phyloP scores from a whole-genome alignment of 2,113 vertebrate species.

The Coptodon bakossiorum region DNA sequence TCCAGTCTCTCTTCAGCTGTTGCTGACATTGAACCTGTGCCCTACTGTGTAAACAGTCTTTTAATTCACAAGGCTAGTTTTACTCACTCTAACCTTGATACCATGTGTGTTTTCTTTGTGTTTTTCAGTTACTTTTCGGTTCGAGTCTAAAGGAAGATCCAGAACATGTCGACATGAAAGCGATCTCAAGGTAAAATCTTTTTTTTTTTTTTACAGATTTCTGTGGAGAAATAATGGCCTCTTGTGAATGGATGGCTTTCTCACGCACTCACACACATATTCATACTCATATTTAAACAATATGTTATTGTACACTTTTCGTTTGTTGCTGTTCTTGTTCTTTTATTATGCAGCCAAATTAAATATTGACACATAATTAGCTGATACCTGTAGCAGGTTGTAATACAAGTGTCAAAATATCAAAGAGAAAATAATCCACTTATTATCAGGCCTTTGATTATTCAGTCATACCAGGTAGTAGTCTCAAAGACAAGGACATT shows the following conservation, averaged over 20 bases:
- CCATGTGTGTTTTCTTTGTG: slow-evolving; percentile 8
- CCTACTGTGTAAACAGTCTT: slow-evolving; percentile 40
- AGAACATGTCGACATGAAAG: not conserved
- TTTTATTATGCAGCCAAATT: not conserved
- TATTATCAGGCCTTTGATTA: not conserved
- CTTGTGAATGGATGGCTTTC: not conserved
- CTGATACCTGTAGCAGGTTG: not conserved
- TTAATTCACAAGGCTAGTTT: slow-evolving; percentile 2
- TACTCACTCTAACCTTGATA: not conserved
- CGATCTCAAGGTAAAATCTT: slow-evolving; percentile 33
- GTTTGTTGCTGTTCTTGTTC: not conserved
- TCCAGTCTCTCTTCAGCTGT: slow-evolving; percentile 27
- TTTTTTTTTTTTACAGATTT: not conserved
- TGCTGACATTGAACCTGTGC: slow-evolving; percentile 32
- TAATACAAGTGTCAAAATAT: not conserved
- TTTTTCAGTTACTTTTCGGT: slow-evolving; percentile 4
- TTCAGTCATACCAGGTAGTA: not conserved
- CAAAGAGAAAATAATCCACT: not conserved
- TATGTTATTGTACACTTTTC: not conserved
- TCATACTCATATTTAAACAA: not conserved
- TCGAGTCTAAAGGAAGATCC: not conserved
- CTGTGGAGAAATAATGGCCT: not conserved
- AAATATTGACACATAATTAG: not conserved
- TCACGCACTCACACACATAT: not conserved
- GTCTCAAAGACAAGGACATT: not conserved